Evolutionary conservation across 2,888 invertebrate genomes (phyloP).

Genomic region (Melanophora roralis): DNA sequence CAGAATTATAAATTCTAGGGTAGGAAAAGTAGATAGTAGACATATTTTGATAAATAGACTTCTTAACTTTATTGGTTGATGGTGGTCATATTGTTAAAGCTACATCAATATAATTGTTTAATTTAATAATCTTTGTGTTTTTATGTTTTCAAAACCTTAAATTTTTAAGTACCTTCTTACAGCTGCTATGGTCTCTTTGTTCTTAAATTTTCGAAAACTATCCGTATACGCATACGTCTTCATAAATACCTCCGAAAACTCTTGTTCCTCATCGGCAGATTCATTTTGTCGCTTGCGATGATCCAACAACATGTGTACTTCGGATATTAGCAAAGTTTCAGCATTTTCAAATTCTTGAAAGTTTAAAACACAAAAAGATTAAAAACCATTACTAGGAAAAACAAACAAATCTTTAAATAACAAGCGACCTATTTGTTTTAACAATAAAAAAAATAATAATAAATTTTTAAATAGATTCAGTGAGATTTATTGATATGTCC

Average conservation of each 20-base stretch:
- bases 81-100: too few relatives aligned
- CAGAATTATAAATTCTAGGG: too few relatives aligned
- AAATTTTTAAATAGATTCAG: slow-evolving; percentile 63
- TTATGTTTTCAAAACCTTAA: too few relatives aligned
- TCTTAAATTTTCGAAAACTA: slow-evolving; percentile 97
- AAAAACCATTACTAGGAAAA: background rate
- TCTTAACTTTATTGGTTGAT: too few relatives aligned
- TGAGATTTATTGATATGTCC: slow-evolving; percentile 83
- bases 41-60: too few relatives aligned
- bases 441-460: slow-evolving; percentile 6
- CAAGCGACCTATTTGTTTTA: slow-evolving; percentile 51
- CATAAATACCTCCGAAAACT: slow-evolving; percentile 98
- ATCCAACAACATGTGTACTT: slow-evolving; percentile 96
- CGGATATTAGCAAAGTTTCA: slow-evolving; percentile 96
- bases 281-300: slow-evolving; percentile 99
- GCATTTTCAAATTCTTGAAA: slow-evolving; percentile 98
- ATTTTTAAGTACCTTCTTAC: slow-evolving; percentile 86
- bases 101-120: too few relatives aligned
- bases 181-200: slow-evolving; percentile 97
- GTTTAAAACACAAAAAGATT: too few relatives aligned
- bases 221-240: slow-evolving; percentile 98
- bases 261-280: slow-evolving; percentile 98
- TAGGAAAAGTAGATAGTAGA: too few relatives aligned
- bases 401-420: background rate
- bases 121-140: too few relatives aligned